phyloP scores from a whole-genome alignment of 2,888 invertebrate genomes.

The Erebia aethiops region DNA sequence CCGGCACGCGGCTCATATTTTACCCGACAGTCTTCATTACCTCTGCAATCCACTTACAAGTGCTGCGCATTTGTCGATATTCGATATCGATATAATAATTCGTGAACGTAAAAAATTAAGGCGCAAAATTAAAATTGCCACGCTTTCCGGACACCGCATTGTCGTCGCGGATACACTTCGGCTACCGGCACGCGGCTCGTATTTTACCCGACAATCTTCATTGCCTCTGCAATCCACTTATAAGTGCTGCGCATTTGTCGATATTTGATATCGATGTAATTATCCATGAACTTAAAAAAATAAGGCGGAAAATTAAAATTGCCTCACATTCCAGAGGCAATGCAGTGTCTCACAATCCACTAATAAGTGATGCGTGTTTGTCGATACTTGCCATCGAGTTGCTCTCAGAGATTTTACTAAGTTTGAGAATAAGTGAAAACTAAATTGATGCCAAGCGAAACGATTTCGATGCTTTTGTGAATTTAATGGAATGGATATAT shows the following conservation, averaged over 20 bases:
- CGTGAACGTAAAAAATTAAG: too few species aligned
- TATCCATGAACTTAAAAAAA: slow-evolving; percentile 17
- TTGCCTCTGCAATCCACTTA: slow-evolving; percentile 62
- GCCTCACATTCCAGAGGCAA: slow-evolving; percentile 53
- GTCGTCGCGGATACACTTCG: slow-evolving; percentile 68
- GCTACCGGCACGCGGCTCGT: slow-evolving; percentile 74
- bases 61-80: too few species aligned
- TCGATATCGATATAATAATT: too few species aligned
- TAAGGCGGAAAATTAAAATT: slow-evolving; percentile 17
- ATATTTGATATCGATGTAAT: slow-evolving; percentile 5
- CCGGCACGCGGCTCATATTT: slow-evolving; percentile 46
- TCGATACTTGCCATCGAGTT: slow-evolving; percentile 2
- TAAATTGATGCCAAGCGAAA: too few species aligned
- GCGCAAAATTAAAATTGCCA: slow-evolving; percentile 28
- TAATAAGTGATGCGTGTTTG: slow-evolving; percentile 42
- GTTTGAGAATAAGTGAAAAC: too few species aligned
- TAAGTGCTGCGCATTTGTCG: slow-evolving; percentile 40
- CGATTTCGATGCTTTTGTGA: too few species aligned
- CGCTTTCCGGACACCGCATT: slow-evolving; percentile 51
- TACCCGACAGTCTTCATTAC: too few species aligned
- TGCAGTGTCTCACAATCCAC: slow-evolving; percentile 67
- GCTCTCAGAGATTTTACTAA: too few species aligned
- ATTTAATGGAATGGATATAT: too few species aligned
- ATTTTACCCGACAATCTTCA: slow-evolving; percentile 81
- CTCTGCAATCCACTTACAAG: too few species aligned